phyloP scores from a whole-genome alignment of 30 jellyfish, hydroid and myxozoan genomes.

The Aurelia coerulea region DNA sequence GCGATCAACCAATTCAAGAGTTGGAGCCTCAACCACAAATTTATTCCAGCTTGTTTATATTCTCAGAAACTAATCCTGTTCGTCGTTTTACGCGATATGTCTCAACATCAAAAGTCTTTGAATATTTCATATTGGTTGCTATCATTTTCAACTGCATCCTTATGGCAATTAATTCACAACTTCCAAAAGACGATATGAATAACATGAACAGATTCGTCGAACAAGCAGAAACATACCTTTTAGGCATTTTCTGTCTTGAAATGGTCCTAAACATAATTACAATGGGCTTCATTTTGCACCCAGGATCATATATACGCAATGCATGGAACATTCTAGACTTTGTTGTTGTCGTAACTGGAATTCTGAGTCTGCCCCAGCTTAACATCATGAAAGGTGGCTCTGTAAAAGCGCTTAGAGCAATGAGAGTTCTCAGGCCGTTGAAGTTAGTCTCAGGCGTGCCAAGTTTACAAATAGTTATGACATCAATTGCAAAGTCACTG shows the following conservation, averaged over 20 bases:
- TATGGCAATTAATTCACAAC: conserved; percentile 85
- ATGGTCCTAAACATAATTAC: conserved; percentile 79
- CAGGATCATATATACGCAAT: conserved; percentile 90
- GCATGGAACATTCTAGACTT: conserved; percentile 90
- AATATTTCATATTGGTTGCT: conserved; percentile 79
- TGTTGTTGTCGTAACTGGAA: conserved; percentile 92
- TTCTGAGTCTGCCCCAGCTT: conserved; percentile 70
- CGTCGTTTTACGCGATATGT: conserved; percentile 61
- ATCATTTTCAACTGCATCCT: conserved; percentile 84
- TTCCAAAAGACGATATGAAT: conserved; percentile 78
- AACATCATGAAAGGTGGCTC: conserved; percentile 78
- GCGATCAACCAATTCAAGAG: conserved; percentile 17
- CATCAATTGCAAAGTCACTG: conserved; percentile 83
- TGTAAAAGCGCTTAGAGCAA: conserved; percentile 85
- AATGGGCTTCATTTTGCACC: conserved; percentile 89
- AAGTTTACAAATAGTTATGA: conserved; percentile 91
- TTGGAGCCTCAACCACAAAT: conserved; percentile 32
- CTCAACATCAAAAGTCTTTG: conserved; percentile 76
- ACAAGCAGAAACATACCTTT: conserved; percentile 85
- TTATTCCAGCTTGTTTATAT: conserved; percentile 64
- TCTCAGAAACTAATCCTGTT: conserved; percentile 53
- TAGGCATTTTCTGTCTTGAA: conserved; percentile 83
- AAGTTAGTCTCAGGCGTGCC: conserved; percentile 92
- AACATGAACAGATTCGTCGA: conserved; percentile 63
- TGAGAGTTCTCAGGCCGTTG: conserved; percentile 87